These are phyloP conservation scores for Busseola fusca DNA, from an alignment of 2,888 invertebrate species.

Conservation along the genomic window DNA sequence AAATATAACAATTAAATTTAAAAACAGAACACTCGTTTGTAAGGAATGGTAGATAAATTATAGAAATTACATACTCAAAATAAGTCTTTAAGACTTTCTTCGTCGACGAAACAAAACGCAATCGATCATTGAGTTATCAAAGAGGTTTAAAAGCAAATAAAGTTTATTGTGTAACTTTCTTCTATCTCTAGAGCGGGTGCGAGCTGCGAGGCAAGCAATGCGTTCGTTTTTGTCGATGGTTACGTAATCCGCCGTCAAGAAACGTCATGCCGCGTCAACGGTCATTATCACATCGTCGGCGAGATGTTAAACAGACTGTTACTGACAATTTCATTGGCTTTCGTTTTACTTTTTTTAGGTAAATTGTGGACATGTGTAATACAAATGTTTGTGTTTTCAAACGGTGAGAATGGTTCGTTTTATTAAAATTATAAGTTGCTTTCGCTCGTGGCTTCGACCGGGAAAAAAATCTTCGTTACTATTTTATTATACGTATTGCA, in stretches of 20 bases:
- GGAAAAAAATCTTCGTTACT: background rate
- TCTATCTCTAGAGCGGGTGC: constrained; percentile 37
- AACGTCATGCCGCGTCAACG: constrained; percentile 71
- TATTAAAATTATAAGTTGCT: background rate
- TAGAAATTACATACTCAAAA: background rate
- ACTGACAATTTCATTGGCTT: constrained; percentile 61
- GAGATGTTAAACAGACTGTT: constrained; percentile 59
- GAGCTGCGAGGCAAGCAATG: constrained; percentile 19
- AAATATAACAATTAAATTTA: background rate
- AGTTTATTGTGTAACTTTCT: constrained; percentile 60
- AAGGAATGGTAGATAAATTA: background rate
- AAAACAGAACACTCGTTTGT: constrained; percentile 13
- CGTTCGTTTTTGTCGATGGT: constrained; percentile 53
- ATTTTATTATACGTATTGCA: background rate
- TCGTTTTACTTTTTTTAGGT: constrained; percentile 55
- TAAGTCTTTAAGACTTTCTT: constrained; percentile 48
- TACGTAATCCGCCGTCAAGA: constrained; percentile 66
- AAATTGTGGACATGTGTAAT: constrained; percentile 15
- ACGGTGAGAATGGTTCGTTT: background rate
- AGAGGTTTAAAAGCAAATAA: constrained; percentile 55
- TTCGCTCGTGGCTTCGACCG: background rate
- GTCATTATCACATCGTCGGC: constrained; percentile 75
- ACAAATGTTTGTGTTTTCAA: constrained; percentile 1
- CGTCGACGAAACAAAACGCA: constrained; percentile 35
- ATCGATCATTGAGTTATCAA: constrained; percentile 59